phyloP scores from a whole-genome alignment of 2,888 invertebrate species.

The Agapostemon virescens region DNA sequence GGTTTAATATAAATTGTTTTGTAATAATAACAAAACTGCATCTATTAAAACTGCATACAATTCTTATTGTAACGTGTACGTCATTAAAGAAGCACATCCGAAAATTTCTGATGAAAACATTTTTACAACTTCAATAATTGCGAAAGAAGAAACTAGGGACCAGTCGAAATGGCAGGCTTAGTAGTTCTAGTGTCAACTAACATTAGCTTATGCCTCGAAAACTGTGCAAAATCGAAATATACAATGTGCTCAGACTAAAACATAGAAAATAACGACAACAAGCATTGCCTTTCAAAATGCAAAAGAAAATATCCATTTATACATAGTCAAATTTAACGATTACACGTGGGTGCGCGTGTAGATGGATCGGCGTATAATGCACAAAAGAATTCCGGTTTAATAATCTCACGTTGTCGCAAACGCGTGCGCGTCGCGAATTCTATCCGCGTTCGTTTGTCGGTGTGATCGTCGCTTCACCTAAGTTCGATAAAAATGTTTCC shows the following conservation, averaged over 20 bases:
- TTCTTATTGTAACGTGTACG: no score
- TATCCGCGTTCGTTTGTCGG: background rate
- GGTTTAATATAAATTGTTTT: background rate
- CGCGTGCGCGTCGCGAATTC: background rate
- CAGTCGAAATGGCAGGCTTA: no score
- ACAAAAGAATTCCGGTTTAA: background rate
- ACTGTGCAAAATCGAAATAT: background rate
- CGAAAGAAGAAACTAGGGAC: no score
- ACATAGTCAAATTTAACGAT: background rate
- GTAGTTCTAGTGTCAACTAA: no score
- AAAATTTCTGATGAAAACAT: no score
- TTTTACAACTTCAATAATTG: no score
- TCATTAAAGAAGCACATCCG: no score
- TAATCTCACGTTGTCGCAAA: background rate
- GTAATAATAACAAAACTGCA: no score
- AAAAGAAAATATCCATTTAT: background rate
- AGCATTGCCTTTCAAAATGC: background rate
- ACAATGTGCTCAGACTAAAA: background rate
- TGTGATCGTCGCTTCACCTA: constrained; percentile 9
- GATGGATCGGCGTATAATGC: background rate
- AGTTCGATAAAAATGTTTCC: constrained; percentile 6
- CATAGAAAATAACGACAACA: background rate
- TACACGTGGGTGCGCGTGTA: background rate
- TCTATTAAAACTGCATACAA: no score
- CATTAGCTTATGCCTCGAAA: background rate